phyloP scores from a whole-genome alignment of 2,888 invertebrate species.

The Melanostoma scalare region DNA sequence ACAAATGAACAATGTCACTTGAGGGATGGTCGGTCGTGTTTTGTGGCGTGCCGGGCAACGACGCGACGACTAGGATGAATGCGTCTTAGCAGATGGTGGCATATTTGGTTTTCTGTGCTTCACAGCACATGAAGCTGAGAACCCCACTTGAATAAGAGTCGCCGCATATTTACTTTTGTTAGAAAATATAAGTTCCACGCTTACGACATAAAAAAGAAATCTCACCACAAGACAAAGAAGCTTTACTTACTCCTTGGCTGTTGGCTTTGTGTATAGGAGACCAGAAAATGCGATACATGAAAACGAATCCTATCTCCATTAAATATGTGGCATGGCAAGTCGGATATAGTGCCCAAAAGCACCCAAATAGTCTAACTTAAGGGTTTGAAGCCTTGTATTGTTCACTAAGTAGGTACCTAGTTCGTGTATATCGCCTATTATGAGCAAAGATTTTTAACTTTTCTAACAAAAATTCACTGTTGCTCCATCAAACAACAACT shows the following conservation, averaged over 20 bases:
- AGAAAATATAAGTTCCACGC: slow-evolving; percentile 33
- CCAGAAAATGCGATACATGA: slow-evolving; percentile 44
- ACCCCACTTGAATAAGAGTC: slow-evolving; percentile 26
- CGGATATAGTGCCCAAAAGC: slow-evolving; percentile 5
- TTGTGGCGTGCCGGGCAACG: no score
- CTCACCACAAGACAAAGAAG: slow-evolving; percentile 1
- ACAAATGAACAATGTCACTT: slow-evolving; percentile 65
- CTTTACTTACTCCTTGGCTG: neutral
- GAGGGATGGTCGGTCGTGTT: no score
- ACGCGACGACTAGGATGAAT: no score
- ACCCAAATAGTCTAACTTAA: slow-evolving; percentile 56
- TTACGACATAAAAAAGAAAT: no score
- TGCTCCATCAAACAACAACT: no score
- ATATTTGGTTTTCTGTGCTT: no score
- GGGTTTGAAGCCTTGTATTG: neutral
- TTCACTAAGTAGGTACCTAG: no score
- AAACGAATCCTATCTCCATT: slow-evolving; percentile 58
- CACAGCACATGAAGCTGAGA: neutral
- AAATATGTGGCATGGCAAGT: slow-evolving; percentile 57
- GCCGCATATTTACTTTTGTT: slow-evolving; percentile 49
- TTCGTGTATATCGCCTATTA: no score
- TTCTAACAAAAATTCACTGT: no score
- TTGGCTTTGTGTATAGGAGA: slow-evolving; percentile 26
- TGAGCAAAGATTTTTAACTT: no score
- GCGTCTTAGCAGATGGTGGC: no score